phyloP scores from a whole-genome alignment of 2,888 invertebrate genomes.

The Hipparchia semele region DNA sequence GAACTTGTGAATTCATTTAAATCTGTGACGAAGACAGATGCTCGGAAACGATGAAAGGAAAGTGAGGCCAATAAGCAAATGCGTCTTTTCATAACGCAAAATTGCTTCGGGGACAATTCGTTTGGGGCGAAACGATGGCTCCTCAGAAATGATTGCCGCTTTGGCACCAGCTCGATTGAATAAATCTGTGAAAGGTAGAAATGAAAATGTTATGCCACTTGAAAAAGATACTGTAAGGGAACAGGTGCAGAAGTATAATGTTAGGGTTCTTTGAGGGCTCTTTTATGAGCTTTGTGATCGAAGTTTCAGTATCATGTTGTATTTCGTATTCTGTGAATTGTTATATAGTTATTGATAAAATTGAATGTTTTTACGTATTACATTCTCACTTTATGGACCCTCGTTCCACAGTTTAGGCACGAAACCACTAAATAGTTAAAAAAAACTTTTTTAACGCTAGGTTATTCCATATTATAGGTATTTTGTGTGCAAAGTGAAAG shows the following conservation, averaged over 20 bases:
- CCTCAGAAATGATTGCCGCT: constrained; percentile 60
- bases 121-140: constrained; percentile 58
- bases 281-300: constrained; percentile 12
- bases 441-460: background rate
- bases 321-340: constrained; percentile 1
- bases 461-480: background rate
- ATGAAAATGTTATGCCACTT: constrained; percentile 37
- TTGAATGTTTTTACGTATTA: background rate
- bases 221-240: constrained; percentile 27
- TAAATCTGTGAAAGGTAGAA: constrained; percentile 48
- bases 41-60: constrained; percentile 62
- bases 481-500: background rate
- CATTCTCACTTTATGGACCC: background rate
- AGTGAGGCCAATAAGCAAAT: constrained; percentile 76
- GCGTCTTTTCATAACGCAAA: constrained; percentile 74
- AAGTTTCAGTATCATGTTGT: background rate
- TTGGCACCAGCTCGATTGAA: constrained; percentile 48
- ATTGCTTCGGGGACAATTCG: constrained; percentile 74
- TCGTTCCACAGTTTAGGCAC: background rate
- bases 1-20: constrained; percentile 29
- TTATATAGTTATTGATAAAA: background rate
- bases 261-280: constrained; percentile 4
- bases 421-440: too few relatives aligned
- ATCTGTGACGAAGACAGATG: constrained; percentile 57
- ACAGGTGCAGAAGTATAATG: constrained; percentile 23